Evolutionary conservation across 37 sponge, comb jelly and placozoan genomes (phyloP), one percentile per base, ranked within the genome.

Genomic region (Halisarca cf. caerulea): DNA sequence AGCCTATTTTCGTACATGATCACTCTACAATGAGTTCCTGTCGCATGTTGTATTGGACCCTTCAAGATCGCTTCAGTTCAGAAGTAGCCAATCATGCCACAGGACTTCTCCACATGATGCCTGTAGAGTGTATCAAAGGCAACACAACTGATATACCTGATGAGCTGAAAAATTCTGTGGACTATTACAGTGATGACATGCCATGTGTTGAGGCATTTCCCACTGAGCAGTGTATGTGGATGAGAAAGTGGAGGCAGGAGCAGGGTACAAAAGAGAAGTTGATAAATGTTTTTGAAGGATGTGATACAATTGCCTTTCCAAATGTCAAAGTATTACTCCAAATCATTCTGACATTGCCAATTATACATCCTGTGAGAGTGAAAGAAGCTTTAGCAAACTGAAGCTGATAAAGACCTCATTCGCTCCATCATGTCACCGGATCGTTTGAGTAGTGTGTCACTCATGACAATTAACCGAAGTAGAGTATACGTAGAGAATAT

Each of bases 211-310:
- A 54, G 41, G 18, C 17, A n/a, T 61, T 80, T 32, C 51, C 70
- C 18, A 86, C 72, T 43, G 87, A 86, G 25, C 80, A 86, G 43
- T 34, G 70, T 47, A 69, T 80, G 72, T 86, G 87, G 87, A 51
- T 79, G 42, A 82, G 74, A 41, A 58, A 69, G 81, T 86, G 81
- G 87, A 86, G 59, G 68, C 23, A 68, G 34, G 72, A 7, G 15
- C 43, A 66, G 59, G 20, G 21, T 24, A 24, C 11, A 54, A 77
- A 61, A 33, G 23, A 37, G 51, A 58, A 23, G 4, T 39, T 84
- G 25, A 62, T 77, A 35, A 41, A 83, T 27, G 71, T 54, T 24
- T 44, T 68, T 5, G 34, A 83, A 43, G 70, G 55, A 43, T 83
- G 71, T 83, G 83, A 83, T 83, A 53, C 7, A 15, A 83, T 55